A percentile compares a stretch with the other conserved stretches of the same genome.
These are phyloP conservation scores for Drosophila leontia DNA, from an alignment of 1,140 invertebrate species.

Conservation along the genomic window DNA sequence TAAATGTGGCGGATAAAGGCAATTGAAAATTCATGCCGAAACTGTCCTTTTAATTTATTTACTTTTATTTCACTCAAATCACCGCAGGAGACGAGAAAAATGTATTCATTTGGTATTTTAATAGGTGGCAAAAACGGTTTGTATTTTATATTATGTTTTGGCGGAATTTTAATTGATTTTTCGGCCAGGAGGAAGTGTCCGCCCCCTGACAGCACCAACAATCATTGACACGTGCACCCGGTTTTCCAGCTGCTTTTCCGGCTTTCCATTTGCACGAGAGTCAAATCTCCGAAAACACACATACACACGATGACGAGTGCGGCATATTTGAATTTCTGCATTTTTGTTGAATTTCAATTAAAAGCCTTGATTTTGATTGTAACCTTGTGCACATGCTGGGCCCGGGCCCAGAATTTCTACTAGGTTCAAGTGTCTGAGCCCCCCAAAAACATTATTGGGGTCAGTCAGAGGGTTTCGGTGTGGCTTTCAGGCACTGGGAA, in stretches of 20 bases:
- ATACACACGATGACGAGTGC: slow-evolving; percentile 19
- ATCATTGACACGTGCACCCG: slow-evolving; percentile 46
- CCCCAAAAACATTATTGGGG: slow-evolving; percentile 39
- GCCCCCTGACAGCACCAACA: slow-evolving; percentile 26
- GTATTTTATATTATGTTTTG: slow-evolving; percentile 53
- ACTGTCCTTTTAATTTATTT: slow-evolving; percentile 16
- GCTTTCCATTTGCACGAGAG: slow-evolving; percentile 41
- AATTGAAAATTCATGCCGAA: slow-evolving; percentile 12
- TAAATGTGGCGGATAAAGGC: not conserved
- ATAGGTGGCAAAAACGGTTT: slow-evolving; percentile 19
- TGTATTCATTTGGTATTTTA: slow-evolving; percentile 26
- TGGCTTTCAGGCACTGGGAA: slow-evolving; percentile 12
- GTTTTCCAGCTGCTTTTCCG: slow-evolving; percentile 39
- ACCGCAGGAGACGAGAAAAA: slow-evolving; percentile 13
- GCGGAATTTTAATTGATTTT: slow-evolving; percentile 59
- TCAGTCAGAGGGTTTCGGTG: slow-evolving; percentile 23
- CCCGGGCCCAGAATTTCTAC: slow-evolving; percentile 7
- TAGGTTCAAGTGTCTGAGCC: slow-evolving; percentile 10
- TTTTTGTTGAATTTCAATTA: slow-evolving; percentile 82
- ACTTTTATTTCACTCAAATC: slow-evolving; percentile 22
- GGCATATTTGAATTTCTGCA: slow-evolving; percentile 59
- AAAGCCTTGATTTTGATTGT: slow-evolving; percentile 81
- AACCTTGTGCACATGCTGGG: slow-evolving; percentile 69
- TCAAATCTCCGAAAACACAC: slow-evolving; percentile 34
- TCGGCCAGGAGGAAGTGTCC: slow-evolving; percentile 7